Percentiles rank a stretch among this genome's conserved stretches.
Evolutionary conservation across 2,888 invertebrate species (phyloP).

Genomic region (Acheta domesticus): DNA sequence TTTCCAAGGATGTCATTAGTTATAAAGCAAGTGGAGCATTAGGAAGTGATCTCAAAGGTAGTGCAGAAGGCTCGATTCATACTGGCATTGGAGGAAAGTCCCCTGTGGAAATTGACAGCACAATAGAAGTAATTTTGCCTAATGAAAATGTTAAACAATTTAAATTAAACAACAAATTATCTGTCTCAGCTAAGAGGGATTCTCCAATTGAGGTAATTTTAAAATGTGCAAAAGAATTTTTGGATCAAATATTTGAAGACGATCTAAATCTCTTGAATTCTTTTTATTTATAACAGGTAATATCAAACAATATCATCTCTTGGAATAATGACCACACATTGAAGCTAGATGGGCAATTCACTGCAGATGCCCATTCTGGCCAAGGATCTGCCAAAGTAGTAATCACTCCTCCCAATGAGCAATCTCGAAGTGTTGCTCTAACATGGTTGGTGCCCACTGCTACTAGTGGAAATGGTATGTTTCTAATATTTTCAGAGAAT

Average conservation of each 20-base stretch:
- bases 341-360: conserved; percentile 46
- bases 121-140: conserved; percentile 56
- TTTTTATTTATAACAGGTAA: conserved; percentile 38
- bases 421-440: conserved; percentile 48
- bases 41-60: conserved; percentile 35
- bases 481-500: not conserved
- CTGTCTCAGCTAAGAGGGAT: not conserved
- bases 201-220: conserved; percentile 11
- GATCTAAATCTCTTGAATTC: no score
- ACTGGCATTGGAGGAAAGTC: conserved; percentile 41
- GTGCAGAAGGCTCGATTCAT: conserved; percentile 48
- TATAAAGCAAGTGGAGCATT: conserved; percentile 39
- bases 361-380: not conserved
- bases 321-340: conserved; percentile 55
- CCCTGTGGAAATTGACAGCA: conserved; percentile 41
- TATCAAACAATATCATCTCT: conserved; percentile 48
- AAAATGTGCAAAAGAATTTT: not conserved
- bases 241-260: not conserved
- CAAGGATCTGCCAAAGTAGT: conserved; percentile 49
- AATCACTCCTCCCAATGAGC: conserved; percentile 50
- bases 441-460: not conserved
- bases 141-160: conserved; percentile 40
- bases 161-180: not conserved
- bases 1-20: conserved; percentile 36
- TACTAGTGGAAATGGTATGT: not conserved